Evolutionary conservation across 2,888 invertebrate genomes (phyloP), one percentile per base, ranked within the genome.

Genomic region (Tipula unca): DNA sequence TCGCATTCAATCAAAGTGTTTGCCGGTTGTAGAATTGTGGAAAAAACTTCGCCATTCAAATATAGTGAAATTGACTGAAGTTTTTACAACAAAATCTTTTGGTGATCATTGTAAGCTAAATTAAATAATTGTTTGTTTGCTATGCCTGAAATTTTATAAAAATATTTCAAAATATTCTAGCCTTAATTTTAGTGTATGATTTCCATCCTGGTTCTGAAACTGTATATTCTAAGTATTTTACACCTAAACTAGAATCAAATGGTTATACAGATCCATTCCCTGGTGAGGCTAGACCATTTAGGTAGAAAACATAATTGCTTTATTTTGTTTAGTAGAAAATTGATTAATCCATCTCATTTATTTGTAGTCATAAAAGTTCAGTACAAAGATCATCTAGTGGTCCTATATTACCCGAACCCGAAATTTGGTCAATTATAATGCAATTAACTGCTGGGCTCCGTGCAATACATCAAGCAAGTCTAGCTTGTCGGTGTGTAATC

Each of bases 131-230:
- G 14, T 85, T 54, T 85, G 48, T 8, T 29, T 54, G 17, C 10
- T 48, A 36, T 54, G 17, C 10, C 17, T 17, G 5, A 48, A n/a
- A 48, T 48, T 39, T 39, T 39, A 39, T 39, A 39, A 39, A 17
- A 39, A 35, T 84, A 84, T 88, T 87, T 4, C 82, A 17, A 48
- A 48, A 48, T 84, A 85, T 85, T 86, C 14, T 85, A 91, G 98
- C 99, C 86, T 94, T 99, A 93, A 94, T 99, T 88, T 96, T 99
- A 91, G 97, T 98, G 86, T 99, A 98, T 91, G 98, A 98, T 90
- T 99, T 96, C 91, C 96, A 97, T 92, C 96, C 99, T 32, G 95
- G 95, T 86, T 96, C 97, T 86, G 96, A 96, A 89, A 98, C 98
- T 0, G 91, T 99, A 88, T 93, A 97, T 92, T 93, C 93, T 88